Base-by-base conservation (phyloP, 2,113 vertebrate species). In the Osmerus eperlanus region DNA sequence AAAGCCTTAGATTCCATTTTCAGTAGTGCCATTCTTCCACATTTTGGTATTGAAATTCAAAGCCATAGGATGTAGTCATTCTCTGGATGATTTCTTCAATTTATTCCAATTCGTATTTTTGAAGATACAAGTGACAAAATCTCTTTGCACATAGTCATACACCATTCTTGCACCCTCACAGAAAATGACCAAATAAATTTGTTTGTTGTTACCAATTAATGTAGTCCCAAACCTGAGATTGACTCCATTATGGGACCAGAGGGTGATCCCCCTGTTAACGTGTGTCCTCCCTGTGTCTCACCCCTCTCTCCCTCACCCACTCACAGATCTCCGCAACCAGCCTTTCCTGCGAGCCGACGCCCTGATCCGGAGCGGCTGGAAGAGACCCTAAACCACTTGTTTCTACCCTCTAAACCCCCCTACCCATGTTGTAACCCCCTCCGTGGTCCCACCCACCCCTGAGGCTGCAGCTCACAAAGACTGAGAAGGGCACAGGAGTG, bases 311-410 rank as follows among this genome's bases (percentile, higher is more conserved):
- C 83, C 36, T 79, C 81, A 72, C 86, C 81, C 82, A 81, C 84
- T 87, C 85, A 85, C 91, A 97, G 94, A 93, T 92, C 94, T 96
- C 81, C 89, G 92, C 83, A 86, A 68, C 85, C 93, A 94, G 91
- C 93, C 93, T 79, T 94, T 91, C 91, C 91, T 92, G 86, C 89
- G 92, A 88, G 91, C 91, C 74, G 91, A 94, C 52, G 92, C 93
- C 61, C 87, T 93, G 84, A 91, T 92, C 85, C 92, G 92, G 84
- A 88, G 89, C 70, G 92, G 92, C 82, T 93, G 92, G 92, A 93
- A 92, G 82, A 89, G 90, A 89, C 89, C 87, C 75, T 93, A 91
- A 93, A 90, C 86, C 84, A 81, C 89, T 88, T 78, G 79, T 79
- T 75, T 73, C 54, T 75, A 75, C 56, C 72, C 81, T 83, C 82